Conservation (phyloP, 2,888 invertebrate species). For the Pristionchus mayeri region DNA sequence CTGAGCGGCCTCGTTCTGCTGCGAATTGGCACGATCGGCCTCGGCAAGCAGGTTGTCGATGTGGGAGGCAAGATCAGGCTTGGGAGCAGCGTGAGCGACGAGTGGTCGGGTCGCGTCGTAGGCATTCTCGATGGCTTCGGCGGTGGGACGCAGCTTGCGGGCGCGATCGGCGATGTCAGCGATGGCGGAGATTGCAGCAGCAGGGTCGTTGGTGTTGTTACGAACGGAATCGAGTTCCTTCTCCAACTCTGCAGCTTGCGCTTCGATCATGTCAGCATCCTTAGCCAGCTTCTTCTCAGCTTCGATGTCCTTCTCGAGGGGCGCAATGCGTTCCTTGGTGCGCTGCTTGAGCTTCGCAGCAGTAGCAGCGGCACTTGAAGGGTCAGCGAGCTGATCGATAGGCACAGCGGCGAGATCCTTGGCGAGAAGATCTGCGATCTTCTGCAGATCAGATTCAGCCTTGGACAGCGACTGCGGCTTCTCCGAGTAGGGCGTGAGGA, state of each 20-base stretch:
- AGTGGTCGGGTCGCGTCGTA: not conserved
- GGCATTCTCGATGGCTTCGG: not conserved
- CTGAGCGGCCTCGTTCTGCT: slow-evolving; percentile 55
- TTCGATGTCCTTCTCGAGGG: slow-evolving; percentile 53
- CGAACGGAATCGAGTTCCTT: slow-evolving; percentile 52
- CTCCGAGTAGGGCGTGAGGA: slow-evolving; percentile 59
- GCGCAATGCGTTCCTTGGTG: slow-evolving; percentile 38
- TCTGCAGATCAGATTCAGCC: slow-evolving; percentile 45
- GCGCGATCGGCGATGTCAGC: slow-evolving; percentile 42
- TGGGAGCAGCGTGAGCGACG: slow-evolving; percentile 26
- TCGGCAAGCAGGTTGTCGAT: slow-evolving; percentile 4
- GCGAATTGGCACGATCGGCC: slow-evolving; percentile 45
- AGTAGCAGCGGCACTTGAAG: slow-evolving; percentile 13
- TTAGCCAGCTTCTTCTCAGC: slow-evolving; percentile 56
- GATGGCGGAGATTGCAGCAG: not conserved
- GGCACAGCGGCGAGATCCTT: slow-evolving; percentile 43
- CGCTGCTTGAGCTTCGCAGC: slow-evolving; percentile 53
- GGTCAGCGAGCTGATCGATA: slow-evolving; percentile 46
- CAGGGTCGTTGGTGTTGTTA: not conserved
- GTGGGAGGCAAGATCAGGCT: slow-evolving; percentile 15
- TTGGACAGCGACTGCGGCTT: slow-evolving; percentile 31
- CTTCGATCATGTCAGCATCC: slow-evolving; percentile 51
- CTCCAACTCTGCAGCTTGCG: slow-evolving; percentile 55
- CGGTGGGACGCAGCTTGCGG: slow-evolving; percentile 24
- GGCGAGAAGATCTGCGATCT: slow-evolving; percentile 1